Evolutionary conservation across 2,797 vertebrate genomes (phyloP), one percentile per base, ranked within the genome.

Genomic region (Sardinella longiceps): DNA sequence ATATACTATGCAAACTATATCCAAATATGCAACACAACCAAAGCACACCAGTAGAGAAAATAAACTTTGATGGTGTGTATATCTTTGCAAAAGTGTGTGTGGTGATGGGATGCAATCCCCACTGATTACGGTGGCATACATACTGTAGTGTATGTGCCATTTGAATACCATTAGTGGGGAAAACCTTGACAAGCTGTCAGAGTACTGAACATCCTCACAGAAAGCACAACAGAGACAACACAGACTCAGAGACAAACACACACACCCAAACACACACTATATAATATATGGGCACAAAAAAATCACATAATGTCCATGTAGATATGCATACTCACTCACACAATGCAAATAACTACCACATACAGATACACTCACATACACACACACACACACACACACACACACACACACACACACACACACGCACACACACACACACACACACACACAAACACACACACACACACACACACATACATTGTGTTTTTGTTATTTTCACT

Each of bases 131-230:
- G 56, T 46, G 87, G 80, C 91, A 90, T 93, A 85, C 91, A 85
- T 86, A 85, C 43, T 45, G 43, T 45, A 45, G 10, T 48, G n/a
- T n/a, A n/a, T 58, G 83, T 81, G 82, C 66, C 81, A 58, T 88
- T 87, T 93, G 92, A 94, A 93, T 92, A 92, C 88, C 91, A 92
- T 94, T 91, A 92, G 88, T 88, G 90, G 89, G 92, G 89, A 92
- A 90, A 89, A 84, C 87, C 90, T 86, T 90, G 92, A 94, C 93
- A 93, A 91, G 92, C 91, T 92, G 93, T 92, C 91, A 93, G 88
- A 80, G 48, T 87, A 39, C 66, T 39, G 66, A 74, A 74, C 33
- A 74, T 39, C 28, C 12, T 70, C 14, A 28, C 12, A 80, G 87
- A 23, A 60, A 1, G 56, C 25, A 23, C 2, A 87, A 10, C 81